Evolutionary conservation across 2,888 invertebrate species (phyloP).

Genomic region (Drymonia ruficornis): DNA sequence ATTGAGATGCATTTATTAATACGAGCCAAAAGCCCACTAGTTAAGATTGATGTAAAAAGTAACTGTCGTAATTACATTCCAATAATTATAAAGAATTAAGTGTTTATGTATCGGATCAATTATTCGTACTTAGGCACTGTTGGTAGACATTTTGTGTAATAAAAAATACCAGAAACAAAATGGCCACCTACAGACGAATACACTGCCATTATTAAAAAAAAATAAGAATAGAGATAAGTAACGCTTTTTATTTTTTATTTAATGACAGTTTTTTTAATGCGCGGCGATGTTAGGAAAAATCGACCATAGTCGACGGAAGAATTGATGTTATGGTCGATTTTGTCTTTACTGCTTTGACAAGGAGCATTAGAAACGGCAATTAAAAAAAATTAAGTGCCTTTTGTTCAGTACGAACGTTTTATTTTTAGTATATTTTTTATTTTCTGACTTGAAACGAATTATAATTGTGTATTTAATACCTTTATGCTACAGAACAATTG

Average conservation of each 20-base stretch:
- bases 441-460: neutral
- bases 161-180: conserved; percentile 36
- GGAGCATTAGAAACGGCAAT: conserved; percentile 26
- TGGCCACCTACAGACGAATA: conserved; percentile 55
- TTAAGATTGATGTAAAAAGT: conserved; percentile 35
- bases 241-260: conserved; percentile 34
- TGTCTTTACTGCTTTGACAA: neutral
- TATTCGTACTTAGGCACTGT: conserved; percentile 74
- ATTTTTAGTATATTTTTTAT: conserved; percentile 22
- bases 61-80: conserved; percentile 40
- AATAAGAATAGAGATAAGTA: conserved; percentile 35
- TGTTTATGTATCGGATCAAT: conserved; percentile 70
- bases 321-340: neutral
- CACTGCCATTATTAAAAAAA: conserved; percentile 68
- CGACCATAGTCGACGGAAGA: no score
- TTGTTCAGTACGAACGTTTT: conserved; percentile 39
- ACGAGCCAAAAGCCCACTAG: conserved; percentile 19
- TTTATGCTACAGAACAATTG: neutral
- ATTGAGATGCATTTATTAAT: no score
- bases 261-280: conserved; percentile 16
- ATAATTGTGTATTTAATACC: neutral
- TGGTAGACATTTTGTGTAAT: conserved; percentile 59
- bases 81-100: conserved; percentile 36
- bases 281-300: neutral
- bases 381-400: conserved; percentile 41